Evolutionary conservation across 2,888 invertebrate genomes (phyloP), one percentile per base, ranked within the genome.

Genomic region (Cantharis lateralis): DNA sequence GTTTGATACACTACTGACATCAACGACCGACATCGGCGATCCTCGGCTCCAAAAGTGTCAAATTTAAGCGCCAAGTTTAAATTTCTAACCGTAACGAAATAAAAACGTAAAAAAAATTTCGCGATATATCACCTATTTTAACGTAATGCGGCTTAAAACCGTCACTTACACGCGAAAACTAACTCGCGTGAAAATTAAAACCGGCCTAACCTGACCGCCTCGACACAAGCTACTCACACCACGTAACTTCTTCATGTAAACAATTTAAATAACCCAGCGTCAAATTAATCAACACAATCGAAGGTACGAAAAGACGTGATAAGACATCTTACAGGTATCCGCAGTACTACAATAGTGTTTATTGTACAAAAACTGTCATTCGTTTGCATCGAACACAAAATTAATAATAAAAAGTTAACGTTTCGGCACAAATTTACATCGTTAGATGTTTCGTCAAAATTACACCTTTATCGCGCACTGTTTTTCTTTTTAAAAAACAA

Each of bases 1-100:
- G 93, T 94, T 95, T 91, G 90, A 84, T 84, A 81, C 78, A 80
- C 78, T 84, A 85, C 84, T 84, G 84, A 84, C 84, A 85, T 82
- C 83, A 84, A 83, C 84, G 84, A 78, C 76, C 75, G 74, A 75
- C 64, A 76, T 75, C 78, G 78, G 82, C 83, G 82, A 82, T 79
- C 79, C 80, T 82, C 83, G 83, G 82, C 82, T 79, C 76, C 80
- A 79, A 73, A 81, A 82, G 78, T 83, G 83, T 82, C 83, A 83
- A 81, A 80, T 62, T 62, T 13, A 15, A 68, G 84, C 85, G 85
- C 82, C 82, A 82, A 79, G 81, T 85, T 85, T 80, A 78, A 85
- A 84, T 48, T 48, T 48, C 48, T 48, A 48, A 48, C 48, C 48
- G 48, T 48, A 48, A 48, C 48, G 7, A 48, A 48, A 48, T n/a